These are phyloP conservation scores for Odobenus rosmarus DNA, from an alignment of 2,113 vertebrate genomes.

Conservation along the genomic window DNA sequence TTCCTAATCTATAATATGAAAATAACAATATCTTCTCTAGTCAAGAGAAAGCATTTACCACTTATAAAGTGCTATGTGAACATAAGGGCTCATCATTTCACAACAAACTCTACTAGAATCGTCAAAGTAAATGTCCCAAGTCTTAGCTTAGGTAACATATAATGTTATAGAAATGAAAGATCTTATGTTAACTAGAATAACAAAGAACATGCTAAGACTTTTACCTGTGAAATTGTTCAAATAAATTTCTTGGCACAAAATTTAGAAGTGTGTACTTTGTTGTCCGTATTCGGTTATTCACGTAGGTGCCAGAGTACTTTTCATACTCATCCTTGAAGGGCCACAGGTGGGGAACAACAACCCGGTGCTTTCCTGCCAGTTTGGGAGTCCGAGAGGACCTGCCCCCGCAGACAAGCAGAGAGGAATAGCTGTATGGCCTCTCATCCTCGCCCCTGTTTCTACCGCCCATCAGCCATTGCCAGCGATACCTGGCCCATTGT, in stretches of 20 bases:
- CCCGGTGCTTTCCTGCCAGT: slow-evolving; percentile 85
- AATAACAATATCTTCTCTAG: background rate
- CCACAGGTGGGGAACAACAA: slow-evolving; percentile 88
- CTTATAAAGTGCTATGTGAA: background rate
- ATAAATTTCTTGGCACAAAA: slow-evolving; percentile 97
- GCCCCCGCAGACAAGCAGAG: slow-evolving; percentile 54
- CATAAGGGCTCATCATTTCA: background rate
- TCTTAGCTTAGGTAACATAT: background rate
- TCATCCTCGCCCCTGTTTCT: slow-evolving; percentile 71
- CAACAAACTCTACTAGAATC: background rate
- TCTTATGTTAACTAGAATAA: background rate
- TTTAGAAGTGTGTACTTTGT: slow-evolving; percentile 95
- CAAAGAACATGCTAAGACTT: background rate
- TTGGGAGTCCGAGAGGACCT: slow-evolving; percentile 69
- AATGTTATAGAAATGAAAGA: background rate
- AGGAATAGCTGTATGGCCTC: slow-evolving; percentile 63
- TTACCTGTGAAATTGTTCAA: slow-evolving; percentile 98
- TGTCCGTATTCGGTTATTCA: slow-evolving; percentile 93
- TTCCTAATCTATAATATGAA: background rate
- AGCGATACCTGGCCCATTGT: slow-evolving; percentile 87
- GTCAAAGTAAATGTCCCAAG: background rate
- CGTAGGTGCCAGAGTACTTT: slow-evolving; percentile 87
- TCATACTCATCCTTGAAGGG: slow-evolving; percentile 90
- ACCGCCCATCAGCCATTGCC: slow-evolving; percentile 81
- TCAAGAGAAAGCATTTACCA: background rate